phyloP scores from a whole-genome alignment of 2,797 vertebrate species.

The Cercopithecus diana region DNA sequence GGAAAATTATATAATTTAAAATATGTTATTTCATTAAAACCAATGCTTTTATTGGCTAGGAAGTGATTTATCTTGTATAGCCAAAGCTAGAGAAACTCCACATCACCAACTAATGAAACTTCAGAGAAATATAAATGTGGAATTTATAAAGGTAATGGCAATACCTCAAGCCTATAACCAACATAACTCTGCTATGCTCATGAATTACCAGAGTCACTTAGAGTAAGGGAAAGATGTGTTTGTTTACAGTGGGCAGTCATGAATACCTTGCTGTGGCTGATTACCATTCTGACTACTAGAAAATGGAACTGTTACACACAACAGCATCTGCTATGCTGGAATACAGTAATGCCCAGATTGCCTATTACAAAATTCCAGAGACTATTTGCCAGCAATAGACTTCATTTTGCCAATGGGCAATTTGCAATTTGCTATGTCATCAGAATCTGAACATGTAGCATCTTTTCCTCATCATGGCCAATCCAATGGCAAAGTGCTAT shows the following conservation, averaged over 20 bases:
- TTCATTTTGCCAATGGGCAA: constrained; percentile 57
- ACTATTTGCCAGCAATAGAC: constrained; percentile 50
- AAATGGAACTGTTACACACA: constrained; percentile 61
- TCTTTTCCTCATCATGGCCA: constrained; percentile 55
- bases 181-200: neutral
- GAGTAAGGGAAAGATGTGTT: constrained; percentile 14
- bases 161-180: neutral
- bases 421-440: constrained; percentile 70
- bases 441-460: neutral
- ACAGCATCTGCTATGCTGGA: constrained; percentile 64
- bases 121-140: neutral
- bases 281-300: constrained; percentile 56
- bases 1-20: neutral
- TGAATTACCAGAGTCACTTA: neutral
- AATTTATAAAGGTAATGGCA: neutral
- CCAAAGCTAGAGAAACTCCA: neutral
- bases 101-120: neutral
- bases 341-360: constrained; percentile 61
- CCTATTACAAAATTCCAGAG: constrained; percentile 67
- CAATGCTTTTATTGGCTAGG: neutral
- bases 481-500: constrained; percentile 51
- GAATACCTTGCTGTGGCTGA: constrained; percentile 66
- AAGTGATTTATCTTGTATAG: neutral
- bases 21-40: constrained; percentile 4
- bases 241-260: constrained; percentile 58